A percentile compares a stretch with the other conserved stretches of the same genome.
Evolutionary conservation across 2,888 invertebrate species (phyloP).

Genomic region (Petrophora chlorosata): DNA sequence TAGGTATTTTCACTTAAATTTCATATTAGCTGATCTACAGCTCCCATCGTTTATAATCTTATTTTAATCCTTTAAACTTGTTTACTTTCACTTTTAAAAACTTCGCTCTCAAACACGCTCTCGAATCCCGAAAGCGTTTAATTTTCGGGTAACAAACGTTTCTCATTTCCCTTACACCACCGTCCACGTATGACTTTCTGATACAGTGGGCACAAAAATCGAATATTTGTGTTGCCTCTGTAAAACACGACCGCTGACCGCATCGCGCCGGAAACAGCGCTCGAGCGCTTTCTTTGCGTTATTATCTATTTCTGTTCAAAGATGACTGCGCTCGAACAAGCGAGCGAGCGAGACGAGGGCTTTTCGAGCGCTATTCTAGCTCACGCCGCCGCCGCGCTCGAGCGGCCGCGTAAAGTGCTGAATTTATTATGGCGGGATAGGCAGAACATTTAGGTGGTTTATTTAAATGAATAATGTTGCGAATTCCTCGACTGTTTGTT

Average conservation of each 20-base stretch:
- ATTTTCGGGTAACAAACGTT: neutral
- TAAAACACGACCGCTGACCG: constrained; percentile 57
- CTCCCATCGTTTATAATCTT: too few species aligned
- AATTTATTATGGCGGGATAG: constrained; percentile 35
- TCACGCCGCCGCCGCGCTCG: constrained; percentile 20
- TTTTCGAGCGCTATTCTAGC: constrained; percentile 28
- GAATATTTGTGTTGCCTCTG: constrained; percentile 61
- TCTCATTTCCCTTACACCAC: constrained; percentile 27
- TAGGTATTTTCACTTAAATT: too few species aligned
- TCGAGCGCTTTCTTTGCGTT: constrained; percentile 33
- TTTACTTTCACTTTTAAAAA: too few species aligned
- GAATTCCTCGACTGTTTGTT: constrained; percentile 23
- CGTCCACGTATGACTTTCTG: constrained; percentile 64
- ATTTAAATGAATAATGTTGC: constrained; percentile 35
- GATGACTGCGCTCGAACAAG: constrained; percentile 25
- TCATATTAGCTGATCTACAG: too few species aligned
- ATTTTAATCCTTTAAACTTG: too few species aligned
- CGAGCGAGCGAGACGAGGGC: constrained; percentile 12
- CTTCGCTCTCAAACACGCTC: too few species aligned
- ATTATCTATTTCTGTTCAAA: constrained; percentile 28
- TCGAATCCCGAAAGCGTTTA: too few species aligned
- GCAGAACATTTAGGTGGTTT: constrained; percentile 32
- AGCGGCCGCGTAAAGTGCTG: constrained; percentile 24
- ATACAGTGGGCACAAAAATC: constrained; percentile 64
- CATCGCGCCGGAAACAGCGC: constrained; percentile 39